phyloP scores from a whole-genome alignment of 2,888 invertebrate species.

The Anorthoa munda region DNA sequence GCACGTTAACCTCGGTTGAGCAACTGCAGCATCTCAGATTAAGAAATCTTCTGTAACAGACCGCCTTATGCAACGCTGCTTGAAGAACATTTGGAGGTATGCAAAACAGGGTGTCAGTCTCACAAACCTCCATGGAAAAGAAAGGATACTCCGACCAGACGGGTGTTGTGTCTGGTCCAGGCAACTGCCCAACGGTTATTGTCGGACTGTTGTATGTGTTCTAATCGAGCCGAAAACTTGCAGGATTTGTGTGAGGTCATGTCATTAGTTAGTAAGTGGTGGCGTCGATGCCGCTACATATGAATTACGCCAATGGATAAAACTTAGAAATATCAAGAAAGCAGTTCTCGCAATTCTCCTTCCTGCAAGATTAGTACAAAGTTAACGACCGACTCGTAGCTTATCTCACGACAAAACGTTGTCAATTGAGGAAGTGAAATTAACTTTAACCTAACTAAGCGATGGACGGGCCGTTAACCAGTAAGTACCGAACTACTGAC shows the following conservation, averaged over 20 bases:
- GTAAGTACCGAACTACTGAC: slow-evolving; percentile 13
- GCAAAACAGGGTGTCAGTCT: too few species aligned
- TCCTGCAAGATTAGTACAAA: slow-evolving; percentile 10
- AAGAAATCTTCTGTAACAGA: slow-evolving; percentile 19
- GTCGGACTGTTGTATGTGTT: too few species aligned
- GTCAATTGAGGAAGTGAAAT: slow-evolving; percentile 34
- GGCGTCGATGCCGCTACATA: too few species aligned
- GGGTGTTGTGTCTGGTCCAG: too few species aligned
- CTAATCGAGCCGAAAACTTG: too few species aligned
- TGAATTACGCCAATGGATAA: too few species aligned
- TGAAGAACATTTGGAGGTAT: neutral
- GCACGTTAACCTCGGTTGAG: slow-evolving; percentile 15
- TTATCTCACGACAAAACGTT: slow-evolving; percentile 39
- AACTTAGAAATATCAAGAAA: slow-evolving; percentile 15
- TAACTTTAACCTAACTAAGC: slow-evolving; percentile 15
- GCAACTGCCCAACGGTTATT: too few species aligned
- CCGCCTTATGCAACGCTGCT: slow-evolving; percentile 20
- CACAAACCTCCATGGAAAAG: too few species aligned
- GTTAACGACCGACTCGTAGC: slow-evolving; percentile 11
- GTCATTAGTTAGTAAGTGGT: too few species aligned
- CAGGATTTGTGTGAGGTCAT: too few species aligned
- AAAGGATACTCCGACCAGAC: too few species aligned
- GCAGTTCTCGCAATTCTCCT: neutral
- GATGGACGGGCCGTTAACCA: slow-evolving; percentile 9
- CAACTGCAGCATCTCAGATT: slow-evolving; percentile 23